Conservation (phyloP, 2,888 invertebrate genomes). For the Heliconius ismenius region DNA sequence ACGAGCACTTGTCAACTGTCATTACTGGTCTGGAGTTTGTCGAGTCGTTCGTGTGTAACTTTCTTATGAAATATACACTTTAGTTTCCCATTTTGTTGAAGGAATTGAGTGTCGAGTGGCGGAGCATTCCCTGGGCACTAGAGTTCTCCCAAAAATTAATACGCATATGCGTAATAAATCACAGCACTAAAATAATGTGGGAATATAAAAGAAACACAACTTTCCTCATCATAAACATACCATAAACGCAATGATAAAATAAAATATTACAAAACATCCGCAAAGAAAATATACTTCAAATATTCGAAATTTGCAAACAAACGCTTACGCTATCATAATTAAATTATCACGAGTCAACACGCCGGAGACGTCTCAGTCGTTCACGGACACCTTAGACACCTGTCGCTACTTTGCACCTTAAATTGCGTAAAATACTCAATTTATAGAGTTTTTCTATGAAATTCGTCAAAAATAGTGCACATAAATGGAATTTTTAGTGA, state of each 20-base stretch:
- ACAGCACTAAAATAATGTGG: no score
- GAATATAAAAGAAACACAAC: no score
- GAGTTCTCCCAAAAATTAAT: no score
- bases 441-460: neutral
- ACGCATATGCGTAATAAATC: no score
- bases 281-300: constrained; percentile 4
- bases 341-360: constrained; percentile 63
- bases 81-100: no score
- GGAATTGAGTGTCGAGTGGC: no score
- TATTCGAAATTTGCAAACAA: constrained; percentile 12
- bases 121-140: no score
- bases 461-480: constrained; percentile 20
- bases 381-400: constrained; percentile 10
- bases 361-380: constrained; percentile 29
- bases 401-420: neutral
- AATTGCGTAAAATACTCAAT: neutral
- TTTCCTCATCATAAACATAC: no score
- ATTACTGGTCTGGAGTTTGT: constrained; percentile 14
- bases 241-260: neutral
- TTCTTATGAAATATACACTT: neutral
- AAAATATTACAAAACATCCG: constrained; percentile 7
- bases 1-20: constrained; percentile 19
- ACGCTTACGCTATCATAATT: constrained; percentile 51
- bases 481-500: constrained; percentile 27
- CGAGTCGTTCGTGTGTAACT: neutral